Evolutionary conservation across 23 tunicate species (phyloP).

Genomic region (Ascidia mentula): DNA sequence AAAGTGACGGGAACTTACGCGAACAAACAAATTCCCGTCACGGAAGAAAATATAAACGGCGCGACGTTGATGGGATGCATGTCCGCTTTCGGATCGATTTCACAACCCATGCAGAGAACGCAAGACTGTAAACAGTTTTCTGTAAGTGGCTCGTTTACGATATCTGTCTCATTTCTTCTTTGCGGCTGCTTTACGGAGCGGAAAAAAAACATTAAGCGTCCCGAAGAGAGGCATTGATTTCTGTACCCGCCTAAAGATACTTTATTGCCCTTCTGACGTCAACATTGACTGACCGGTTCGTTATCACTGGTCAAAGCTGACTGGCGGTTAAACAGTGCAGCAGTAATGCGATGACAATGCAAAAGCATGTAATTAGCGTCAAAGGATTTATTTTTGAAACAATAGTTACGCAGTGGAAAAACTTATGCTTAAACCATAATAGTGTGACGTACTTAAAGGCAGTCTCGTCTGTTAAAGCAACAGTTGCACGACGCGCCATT

Average conservation of each 20-base stretch:
- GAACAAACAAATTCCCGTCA: slow-evolving; percentile 2
- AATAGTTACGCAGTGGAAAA: too few species aligned
- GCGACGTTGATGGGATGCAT: neutral
- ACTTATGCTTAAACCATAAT: too few species aligned
- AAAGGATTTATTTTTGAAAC: too few species aligned
- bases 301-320: neutral
- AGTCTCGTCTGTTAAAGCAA: too few species aligned
- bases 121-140: neutral
- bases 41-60: neutral
- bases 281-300: slow-evolving; percentile 2
- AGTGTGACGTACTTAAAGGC: too few species aligned
- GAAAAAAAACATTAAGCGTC: neutral
- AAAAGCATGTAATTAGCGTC: too few species aligned
- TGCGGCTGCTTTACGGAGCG: neutral
- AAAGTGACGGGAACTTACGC: neutral
- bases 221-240: neutral
- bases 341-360: neutral
- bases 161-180: neutral
- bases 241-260: neutral
- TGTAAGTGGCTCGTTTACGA: neutral
- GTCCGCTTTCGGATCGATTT: neutral
- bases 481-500: too few species aligned
- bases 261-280: neutral
- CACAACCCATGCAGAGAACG: slow-evolving; percentile 1
- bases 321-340: neutral